Evolutionary conservation across 1,140 invertebrate species (phyloP).

Genomic region (Micrasema longulum): DNA sequence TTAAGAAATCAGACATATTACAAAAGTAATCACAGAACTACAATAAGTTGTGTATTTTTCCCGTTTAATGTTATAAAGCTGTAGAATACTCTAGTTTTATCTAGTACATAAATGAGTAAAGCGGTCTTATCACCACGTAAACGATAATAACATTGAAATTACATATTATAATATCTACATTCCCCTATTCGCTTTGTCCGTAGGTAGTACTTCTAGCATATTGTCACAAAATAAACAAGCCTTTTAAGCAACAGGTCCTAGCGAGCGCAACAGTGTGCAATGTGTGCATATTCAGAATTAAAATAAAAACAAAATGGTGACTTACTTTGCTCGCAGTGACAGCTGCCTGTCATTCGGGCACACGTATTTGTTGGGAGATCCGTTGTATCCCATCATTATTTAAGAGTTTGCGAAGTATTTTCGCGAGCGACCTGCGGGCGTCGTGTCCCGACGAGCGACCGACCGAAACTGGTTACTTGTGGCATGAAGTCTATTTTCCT

Average conservation of each 20-base stretch:
- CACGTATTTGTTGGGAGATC: constrained; percentile 78
- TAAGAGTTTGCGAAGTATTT: not conserved
- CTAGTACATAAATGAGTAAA: too few species aligned
- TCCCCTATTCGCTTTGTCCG: not conserved
- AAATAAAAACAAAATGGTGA: constrained; percentile 9
- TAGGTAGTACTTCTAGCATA: not conserved
- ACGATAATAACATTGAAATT: constrained; percentile 45
- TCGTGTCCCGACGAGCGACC: not conserved
- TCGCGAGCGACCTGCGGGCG: not conserved
- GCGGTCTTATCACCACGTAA: constrained; percentile 56
- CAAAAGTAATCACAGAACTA: too few species aligned
- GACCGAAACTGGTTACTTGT: not conserved
- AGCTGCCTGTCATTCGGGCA: constrained; percentile 93
- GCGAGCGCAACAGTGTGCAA: constrained; percentile 29
- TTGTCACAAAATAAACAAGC: constrained; percentile 15
- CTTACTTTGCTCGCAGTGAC: constrained; percentile 88
- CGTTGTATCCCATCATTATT: constrained; percentile 49
- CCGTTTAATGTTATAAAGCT: too few species aligned
- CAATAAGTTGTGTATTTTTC: too few species aligned
- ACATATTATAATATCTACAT: too few species aligned
- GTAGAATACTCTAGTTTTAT: too few species aligned
- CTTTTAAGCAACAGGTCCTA: constrained; percentile 25
- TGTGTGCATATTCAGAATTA: constrained; percentile 11
- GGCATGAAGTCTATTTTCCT: not conserved
- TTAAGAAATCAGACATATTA: too few species aligned